Conservation (phyloP, 2,888 invertebrate genomes). For the Ptilodon capucinus region DNA sequence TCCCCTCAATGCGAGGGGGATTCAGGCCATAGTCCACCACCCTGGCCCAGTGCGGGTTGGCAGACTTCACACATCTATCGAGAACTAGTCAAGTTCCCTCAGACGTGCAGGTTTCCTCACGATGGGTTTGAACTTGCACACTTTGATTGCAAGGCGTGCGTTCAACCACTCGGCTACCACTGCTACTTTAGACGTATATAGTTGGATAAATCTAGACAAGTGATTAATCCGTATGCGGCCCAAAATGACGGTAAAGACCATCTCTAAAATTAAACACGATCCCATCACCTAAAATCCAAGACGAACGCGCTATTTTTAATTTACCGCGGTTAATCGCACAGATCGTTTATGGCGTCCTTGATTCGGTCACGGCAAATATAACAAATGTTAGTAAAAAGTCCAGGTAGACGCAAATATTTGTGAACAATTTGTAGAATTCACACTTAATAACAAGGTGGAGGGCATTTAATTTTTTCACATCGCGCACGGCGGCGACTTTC, state of each 20-base stretch:
- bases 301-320: conserved; percentile 44
- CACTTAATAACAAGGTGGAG: conserved; percentile 75
- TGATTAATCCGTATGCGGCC: too few species aligned
- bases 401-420: conserved; percentile 83
- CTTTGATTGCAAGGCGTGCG: too few species aligned
- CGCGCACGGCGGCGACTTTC: conserved; percentile 56
- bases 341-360: conserved; percentile 65
- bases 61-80: too few species aligned
- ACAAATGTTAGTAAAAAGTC: conserved; percentile 66
- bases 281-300: conserved; percentile 18
- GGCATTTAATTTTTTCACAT: conserved; percentile 54
- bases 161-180: too few species aligned
- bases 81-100: too few species aligned
- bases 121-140: too few species aligned
- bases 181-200: too few species aligned
- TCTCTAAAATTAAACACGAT: neutral
- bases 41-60: too few species aligned
- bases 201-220: too few species aligned
- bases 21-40: too few species aligned
- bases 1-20: too few species aligned
- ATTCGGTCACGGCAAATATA: conserved; percentile 71
- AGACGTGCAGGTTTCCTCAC: too few species aligned
- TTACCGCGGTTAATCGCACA: conserved; percentile 61
- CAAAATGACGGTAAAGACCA: neutral
- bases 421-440: conserved; percentile 81